Evolutionary conservation across 1,140 invertebrate genomes (phyloP).

Genomic region (Lepidotrigona ventralis): DNA sequence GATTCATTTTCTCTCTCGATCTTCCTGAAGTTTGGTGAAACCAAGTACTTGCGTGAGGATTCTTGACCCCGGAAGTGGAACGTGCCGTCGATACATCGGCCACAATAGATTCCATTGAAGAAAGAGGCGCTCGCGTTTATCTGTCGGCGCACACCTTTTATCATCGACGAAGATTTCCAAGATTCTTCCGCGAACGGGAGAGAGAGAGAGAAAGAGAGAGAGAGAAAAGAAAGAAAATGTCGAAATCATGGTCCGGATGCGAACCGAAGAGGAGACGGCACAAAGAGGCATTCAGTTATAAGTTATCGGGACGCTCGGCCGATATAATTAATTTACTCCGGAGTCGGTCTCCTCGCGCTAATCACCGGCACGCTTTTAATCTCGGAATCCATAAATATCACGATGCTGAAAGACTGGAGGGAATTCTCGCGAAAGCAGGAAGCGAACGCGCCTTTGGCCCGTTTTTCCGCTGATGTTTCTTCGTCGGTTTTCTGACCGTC

Average conservation of each 20-base stretch:
- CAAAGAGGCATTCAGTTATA: slow-evolving; percentile 49
- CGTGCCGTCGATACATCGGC: neutral
- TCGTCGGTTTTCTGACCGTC: neutral
- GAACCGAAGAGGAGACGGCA: slow-evolving; percentile 3
- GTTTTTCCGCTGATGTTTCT: neutral
- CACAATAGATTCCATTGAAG: slow-evolving; percentile 52
- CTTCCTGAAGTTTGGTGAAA: slow-evolving; percentile 20
- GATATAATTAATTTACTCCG: slow-evolving; percentile 47
- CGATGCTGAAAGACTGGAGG: neutral
- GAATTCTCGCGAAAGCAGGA: slow-evolving; percentile 15
- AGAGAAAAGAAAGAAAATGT: slow-evolving; percentile 26
- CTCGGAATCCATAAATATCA: slow-evolving; percentile 42
- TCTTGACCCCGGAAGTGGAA: slow-evolving; percentile 35
- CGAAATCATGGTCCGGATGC: slow-evolving; percentile 34
- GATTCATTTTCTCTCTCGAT: too few relatives aligned
- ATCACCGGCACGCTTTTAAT: slow-evolving; percentile 36
- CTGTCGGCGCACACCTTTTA: slow-evolving; percentile 27
- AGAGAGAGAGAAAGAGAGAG: too few relatives aligned
- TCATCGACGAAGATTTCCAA: slow-evolving; percentile 30
- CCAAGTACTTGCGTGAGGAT: slow-evolving; percentile 2
- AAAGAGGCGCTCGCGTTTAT: neutral
- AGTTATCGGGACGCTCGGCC: slow-evolving; percentile 24
- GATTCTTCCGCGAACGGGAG: slow-evolving; percentile 39
- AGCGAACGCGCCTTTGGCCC: neutral
- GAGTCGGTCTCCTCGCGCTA: neutral